Evolutionary conservation across 2,888 invertebrate species (phyloP).

Genomic region (Synergus gifuensis): DNA sequence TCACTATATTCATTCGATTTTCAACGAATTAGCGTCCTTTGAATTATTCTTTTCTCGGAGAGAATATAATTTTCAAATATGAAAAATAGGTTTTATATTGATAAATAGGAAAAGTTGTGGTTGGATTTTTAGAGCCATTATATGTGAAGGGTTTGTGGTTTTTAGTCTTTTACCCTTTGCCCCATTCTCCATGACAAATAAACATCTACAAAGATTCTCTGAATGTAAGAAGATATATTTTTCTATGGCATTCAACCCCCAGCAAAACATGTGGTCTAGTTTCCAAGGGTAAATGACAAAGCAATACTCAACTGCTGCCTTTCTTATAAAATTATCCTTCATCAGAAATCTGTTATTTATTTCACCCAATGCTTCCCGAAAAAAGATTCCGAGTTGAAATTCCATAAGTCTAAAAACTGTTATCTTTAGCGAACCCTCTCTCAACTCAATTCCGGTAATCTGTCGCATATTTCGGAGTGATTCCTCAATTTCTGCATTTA

Average conservation of each 20-base stretch:
- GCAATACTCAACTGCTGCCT: neutral
- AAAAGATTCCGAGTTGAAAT: neutral
- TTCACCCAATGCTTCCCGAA: neutral
- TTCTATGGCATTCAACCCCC: slow-evolving; percentile 1
- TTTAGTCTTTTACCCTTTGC: neutral
- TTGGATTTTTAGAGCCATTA: neutral
- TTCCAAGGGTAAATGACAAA: slow-evolving; percentile 23
- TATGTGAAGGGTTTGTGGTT: neutral
- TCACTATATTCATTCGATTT: neutral
- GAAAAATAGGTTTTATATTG: neutral
- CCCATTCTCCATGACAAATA: neutral
- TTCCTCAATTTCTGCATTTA: slow-evolving; percentile 19
- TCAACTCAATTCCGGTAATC: slow-evolving; percentile 36
- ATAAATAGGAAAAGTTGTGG: neutral
- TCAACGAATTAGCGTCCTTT: neutral
- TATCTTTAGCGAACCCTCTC: slow-evolving; percentile 29
- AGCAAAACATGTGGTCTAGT: slow-evolving; percentile 34
- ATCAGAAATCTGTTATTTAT: slow-evolving; percentile 4
- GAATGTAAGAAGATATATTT: slow-evolving; percentile 22
- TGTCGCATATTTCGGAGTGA: slow-evolving; percentile 40
- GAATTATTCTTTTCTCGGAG: neutral
- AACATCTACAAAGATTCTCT: slow-evolving; percentile 14
- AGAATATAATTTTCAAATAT: neutral
- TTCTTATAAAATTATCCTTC: slow-evolving; percentile 3
- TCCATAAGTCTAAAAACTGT: slow-evolving; percentile 25